These are phyloP conservation scores for Embidobia sp. DNA, from an alignment of 2,888 invertebrate genomes.

Conservation along the genomic window DNA sequence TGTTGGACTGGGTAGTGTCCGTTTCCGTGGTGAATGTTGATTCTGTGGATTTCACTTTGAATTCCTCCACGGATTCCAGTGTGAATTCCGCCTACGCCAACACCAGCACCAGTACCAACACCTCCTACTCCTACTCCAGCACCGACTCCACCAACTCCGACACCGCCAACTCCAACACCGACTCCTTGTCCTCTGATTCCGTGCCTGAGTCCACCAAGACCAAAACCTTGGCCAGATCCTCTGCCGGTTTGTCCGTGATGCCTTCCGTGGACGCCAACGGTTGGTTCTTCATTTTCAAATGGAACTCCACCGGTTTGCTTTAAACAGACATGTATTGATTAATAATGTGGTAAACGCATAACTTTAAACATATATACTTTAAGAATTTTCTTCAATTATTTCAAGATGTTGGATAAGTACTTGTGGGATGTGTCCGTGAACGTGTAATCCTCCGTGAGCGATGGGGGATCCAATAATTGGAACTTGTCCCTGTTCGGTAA, in stretches of 20 bases:
- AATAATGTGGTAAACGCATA: too few relatives aligned
- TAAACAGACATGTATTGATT: too few relatives aligned
- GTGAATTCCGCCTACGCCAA: constrained; percentile 23
- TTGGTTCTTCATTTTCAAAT: constrained; percentile 6
- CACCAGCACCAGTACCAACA: not conserved
- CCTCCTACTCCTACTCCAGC: constrained; percentile 5
- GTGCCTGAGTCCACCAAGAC: constrained; percentile 5
- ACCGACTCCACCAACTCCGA: not conserved
- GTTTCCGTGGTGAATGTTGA: constrained; percentile 66
- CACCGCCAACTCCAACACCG: not conserved
- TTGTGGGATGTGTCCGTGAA: constrained; percentile 31
- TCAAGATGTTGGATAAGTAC: too few relatives aligned
- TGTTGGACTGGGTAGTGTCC: constrained; percentile 69
- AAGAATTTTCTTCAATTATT: too few relatives aligned
- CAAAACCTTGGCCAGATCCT: constrained; percentile 19
- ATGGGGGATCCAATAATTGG: constrained; percentile 2
- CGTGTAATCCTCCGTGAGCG: constrained; percentile 10
- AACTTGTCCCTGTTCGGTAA: constrained; percentile 19
- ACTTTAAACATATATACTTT: too few relatives aligned
- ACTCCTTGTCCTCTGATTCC: constrained; percentile 34
- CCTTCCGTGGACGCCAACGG: constrained; percentile 7
- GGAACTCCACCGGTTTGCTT: constrained; percentile 8
- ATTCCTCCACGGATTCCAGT: constrained; percentile 33
- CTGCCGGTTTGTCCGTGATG: constrained; percentile 27
- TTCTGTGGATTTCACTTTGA: constrained; percentile 16